Evolutionary conservation across 92 coral and sea anemone species (phyloP).

Genomic region (Palythoa caribaeorum): DNA sequence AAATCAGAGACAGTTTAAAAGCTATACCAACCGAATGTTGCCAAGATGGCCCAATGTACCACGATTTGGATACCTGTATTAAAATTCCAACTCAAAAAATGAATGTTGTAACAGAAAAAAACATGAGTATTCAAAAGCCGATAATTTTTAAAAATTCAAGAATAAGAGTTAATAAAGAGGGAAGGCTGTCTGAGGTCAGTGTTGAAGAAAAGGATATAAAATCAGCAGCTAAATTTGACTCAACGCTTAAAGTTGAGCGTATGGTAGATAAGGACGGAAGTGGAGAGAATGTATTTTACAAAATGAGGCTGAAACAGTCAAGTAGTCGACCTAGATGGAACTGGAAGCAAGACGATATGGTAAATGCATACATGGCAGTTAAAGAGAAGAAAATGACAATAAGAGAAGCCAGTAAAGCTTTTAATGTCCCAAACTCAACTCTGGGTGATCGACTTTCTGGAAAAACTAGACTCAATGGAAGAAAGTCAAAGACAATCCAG

Average conservation of each 20-base stretch:
- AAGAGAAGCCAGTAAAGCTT: neutral
- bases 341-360: constrained; percentile 6
- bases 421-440: constrained; percentile 1
- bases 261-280: neutral
- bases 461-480: neutral
- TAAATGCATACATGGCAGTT: neutral
- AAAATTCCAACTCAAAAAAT: neutral
- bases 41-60: neutral
- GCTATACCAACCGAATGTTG: neutral
- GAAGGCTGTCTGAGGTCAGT: neutral
- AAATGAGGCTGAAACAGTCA: neutral
- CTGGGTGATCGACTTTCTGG: neutral
- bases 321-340: neutral
- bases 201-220: neutral
- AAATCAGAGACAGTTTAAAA: neutral
- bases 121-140: neutral
- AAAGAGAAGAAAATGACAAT: constrained; percentile 8
- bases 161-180: neutral
- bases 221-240: neutral
- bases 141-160: neutral
- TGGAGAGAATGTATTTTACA: neutral
- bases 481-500: neutral
- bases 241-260: neutral
- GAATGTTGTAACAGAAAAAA: neutral
- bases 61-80: neutral